Percentiles rank a stretch among this genome's conserved stretches.
Evolutionary conservation across 2,888 invertebrate genomes (phyloP).

Genomic region (Cryptosula pallasiana): DNA sequence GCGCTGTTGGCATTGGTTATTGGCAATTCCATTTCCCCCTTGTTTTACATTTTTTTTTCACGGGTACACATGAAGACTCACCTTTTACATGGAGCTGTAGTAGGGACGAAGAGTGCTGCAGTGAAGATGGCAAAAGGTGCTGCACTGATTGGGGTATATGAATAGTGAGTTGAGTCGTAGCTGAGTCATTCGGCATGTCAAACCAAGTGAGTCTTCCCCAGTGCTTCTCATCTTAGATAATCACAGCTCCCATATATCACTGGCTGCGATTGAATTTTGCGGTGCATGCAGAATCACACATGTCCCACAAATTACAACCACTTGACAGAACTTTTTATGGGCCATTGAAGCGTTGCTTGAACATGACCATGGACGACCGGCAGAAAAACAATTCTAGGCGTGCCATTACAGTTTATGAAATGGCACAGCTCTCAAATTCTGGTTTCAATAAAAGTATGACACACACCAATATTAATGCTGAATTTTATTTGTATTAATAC

Average conservation of each 20-base stretch:
- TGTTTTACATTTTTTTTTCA: slow-evolving; percentile 29
- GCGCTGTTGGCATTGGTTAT: too few relatives aligned
- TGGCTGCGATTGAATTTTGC: slow-evolving; percentile 25
- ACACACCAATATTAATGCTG: not conserved
- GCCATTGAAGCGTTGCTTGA: slow-evolving; percentile 25
- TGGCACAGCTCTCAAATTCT: not conserved
- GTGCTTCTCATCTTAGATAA: slow-evolving; percentile 26
- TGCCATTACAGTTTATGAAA: not conserved
- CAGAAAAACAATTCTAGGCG: slow-evolving; percentile 11
- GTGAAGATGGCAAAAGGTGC: too few relatives aligned
- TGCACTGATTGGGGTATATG: too few relatives aligned
- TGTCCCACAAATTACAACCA: slow-evolving; percentile 27
- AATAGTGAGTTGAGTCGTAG: not conserved
- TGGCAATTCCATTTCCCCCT: slow-evolving; percentile 30
- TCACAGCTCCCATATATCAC: slow-evolving; percentile 26
- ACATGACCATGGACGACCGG: slow-evolving; percentile 24
- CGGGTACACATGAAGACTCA: slow-evolving; percentile 24
- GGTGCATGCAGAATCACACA: slow-evolving; percentile 24
- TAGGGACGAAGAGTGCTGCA: slow-evolving; percentile 23
- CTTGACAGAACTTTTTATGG: slow-evolving; percentile 26
- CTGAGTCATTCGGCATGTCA: not conserved
- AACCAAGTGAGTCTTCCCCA: not conserved
- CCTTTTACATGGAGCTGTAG: slow-evolving; percentile 26
- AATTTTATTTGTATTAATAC: too few relatives aligned
- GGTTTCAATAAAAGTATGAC: not conserved